Conservation (phyloP, 2,113 vertebrate species). For the Geococcyx californianus region DNA sequence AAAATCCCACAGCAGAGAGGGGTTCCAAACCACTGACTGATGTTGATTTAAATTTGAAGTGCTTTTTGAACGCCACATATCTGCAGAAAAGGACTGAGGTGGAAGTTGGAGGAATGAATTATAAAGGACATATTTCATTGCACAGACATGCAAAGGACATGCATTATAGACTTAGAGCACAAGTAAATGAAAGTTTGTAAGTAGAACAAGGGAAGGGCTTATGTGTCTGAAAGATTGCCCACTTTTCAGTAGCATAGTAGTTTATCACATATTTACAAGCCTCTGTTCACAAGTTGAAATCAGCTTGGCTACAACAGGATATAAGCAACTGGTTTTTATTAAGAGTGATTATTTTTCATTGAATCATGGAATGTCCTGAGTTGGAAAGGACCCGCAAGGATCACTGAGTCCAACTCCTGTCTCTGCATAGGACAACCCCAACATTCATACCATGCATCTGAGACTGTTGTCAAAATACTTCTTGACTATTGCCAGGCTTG, state of each 20-base stretch:
- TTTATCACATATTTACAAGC: not conserved
- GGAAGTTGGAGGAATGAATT: not conserved
- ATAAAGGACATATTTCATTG: not conserved
- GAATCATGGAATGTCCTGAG: too few relatives aligned
- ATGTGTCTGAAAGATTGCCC: not conserved
- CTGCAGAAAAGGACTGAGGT: not conserved
- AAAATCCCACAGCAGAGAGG: not conserved
- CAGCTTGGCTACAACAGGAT: not conserved
- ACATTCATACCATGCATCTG: too few relatives aligned
- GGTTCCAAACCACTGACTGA: conserved; percentile 13
- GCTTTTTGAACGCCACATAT: not conserved
- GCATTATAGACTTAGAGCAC: not conserved
- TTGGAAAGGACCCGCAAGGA: too few relatives aligned
- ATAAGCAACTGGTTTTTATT: not conserved
- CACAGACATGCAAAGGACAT: not conserved
- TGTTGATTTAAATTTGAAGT: conserved; percentile 34
- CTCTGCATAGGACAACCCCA: too few relatives aligned
- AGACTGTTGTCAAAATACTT: too few relatives aligned
- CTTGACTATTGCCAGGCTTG: too few relatives aligned
- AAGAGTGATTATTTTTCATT: not conserved
- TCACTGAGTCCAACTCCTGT: too few relatives aligned
- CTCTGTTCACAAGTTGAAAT: not conserved
- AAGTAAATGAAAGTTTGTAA: not conserved
- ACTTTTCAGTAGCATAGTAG: not conserved
- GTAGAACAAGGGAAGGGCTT: not conserved